These are phyloP conservation scores for Fundulus diaphanus DNA, from an alignment of 2,797 vertebrate genomes.

Conservation along the genomic window DNA sequence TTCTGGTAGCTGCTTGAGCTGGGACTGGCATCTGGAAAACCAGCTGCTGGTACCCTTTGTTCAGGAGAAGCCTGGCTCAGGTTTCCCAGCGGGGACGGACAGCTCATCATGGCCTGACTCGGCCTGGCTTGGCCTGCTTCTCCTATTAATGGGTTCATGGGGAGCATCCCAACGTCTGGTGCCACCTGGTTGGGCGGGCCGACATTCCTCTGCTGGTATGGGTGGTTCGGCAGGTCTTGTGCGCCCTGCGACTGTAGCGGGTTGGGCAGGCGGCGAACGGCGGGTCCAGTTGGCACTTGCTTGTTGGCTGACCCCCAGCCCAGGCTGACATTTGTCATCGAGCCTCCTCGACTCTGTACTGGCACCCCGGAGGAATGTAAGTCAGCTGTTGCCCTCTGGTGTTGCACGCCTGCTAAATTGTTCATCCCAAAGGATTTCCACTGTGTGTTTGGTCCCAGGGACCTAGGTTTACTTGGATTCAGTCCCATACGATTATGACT, in stretches of 20 bases:
- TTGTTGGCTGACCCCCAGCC: constrained; percentile 85
- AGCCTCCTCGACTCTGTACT: constrained; percentile 78
- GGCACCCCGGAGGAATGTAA: constrained; percentile 78
- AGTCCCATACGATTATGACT: constrained; percentile 82
- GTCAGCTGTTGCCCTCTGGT: constrained; percentile 79
- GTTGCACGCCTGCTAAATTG: constrained; percentile 77
- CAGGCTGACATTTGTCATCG: constrained; percentile 80
- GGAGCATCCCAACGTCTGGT: constrained; percentile 84
- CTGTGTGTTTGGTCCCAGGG: constrained; percentile 79
- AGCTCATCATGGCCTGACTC: constrained; percentile 80
- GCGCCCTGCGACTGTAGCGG: constrained; percentile 81
- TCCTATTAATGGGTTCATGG: constrained; percentile 83
- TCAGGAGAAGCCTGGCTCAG: constrained; percentile 85
- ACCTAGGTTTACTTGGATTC: constrained; percentile 82
- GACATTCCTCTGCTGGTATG: constrained; percentile 84
- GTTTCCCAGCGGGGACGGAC: constrained; percentile 77
- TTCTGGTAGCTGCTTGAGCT: constrained; percentile 83
- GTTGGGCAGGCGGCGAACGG: constrained; percentile 80
- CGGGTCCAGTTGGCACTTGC: constrained; percentile 81
- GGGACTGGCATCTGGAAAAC: constrained; percentile 83
- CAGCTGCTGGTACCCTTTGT: constrained; percentile 80
- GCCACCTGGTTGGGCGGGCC: constrained; percentile 87
- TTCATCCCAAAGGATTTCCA: constrained; percentile 83
- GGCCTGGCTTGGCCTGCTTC: constrained; percentile 80
- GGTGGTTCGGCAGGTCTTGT: constrained; percentile 80